Conservation (phyloP, 1,140 invertebrate species). For the Zaprionus taronus region DNA sequence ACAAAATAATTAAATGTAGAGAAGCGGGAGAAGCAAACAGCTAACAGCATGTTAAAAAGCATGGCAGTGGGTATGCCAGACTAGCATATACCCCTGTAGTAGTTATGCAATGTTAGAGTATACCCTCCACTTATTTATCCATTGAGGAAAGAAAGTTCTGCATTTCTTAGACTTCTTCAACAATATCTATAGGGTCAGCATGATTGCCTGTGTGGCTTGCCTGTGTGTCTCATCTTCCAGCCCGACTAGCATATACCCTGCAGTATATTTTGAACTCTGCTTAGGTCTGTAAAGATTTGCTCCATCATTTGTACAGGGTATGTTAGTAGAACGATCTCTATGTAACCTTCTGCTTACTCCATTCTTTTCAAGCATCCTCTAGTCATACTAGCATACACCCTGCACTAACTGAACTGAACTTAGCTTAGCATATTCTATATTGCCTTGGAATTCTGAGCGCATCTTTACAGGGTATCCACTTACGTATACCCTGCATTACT, state of each 20-base stretch:
- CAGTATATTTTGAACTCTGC: background rate
- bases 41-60: conserved; percentile 42
- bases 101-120: background rate
- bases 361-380: no score
- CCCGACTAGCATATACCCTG: background rate
- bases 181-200: no score
- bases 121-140: background rate
- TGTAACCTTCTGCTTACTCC: no score
- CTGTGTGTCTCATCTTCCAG: no score
- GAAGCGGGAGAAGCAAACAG: conserved; percentile 44
- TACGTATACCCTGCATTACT: background rate
- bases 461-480: background rate
- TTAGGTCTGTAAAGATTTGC: no score
- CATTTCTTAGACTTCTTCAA: no score
- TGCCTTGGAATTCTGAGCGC: no score
- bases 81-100: conserved; percentile 11
- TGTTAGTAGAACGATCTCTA: no score
- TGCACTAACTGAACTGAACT: background rate
- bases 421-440: background rate
- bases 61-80: background rate
- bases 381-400: background rate
- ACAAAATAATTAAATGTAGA: conserved; percentile 83
- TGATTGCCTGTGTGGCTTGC: no score
- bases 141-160: no score
- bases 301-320: background rate